Percentiles rank a stretch among this genome's conserved stretches.
phyloP scores from a whole-genome alignment of 1,140 invertebrate genomes.

The Calliopsis andreniformis region DNA sequence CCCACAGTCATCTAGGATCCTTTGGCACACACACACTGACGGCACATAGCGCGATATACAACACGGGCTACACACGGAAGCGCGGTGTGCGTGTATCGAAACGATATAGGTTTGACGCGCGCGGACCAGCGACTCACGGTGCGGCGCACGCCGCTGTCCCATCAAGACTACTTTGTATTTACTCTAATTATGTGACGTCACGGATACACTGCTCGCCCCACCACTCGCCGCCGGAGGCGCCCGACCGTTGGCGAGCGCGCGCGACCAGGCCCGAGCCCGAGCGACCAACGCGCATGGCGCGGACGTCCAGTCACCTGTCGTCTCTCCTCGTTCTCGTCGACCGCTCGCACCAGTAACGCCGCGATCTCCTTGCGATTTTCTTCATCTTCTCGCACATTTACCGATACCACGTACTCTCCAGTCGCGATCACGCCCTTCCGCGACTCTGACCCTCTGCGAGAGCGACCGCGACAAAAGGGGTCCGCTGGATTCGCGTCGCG shows the following conservation, averaged over 20 bases:
- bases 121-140: slow-evolving; percentile 80
- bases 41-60: slow-evolving; percentile 70
- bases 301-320: slow-evolving; percentile 60
- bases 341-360: slow-evolving; percentile 9
- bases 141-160: slow-evolving; percentile 85
- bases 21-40: slow-evolving; percentile 70
- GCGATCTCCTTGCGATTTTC: slow-evolving; percentile 4
- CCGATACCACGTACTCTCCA: not conserved
- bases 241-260: slow-evolving; percentile 57
- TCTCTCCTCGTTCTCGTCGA: slow-evolving; percentile 43
- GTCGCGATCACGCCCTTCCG: too few species aligned
- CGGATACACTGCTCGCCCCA: slow-evolving; percentile 82
- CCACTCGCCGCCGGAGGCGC: slow-evolving; percentile 57
- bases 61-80: slow-evolving; percentile 57
- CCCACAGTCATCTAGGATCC: slow-evolving; percentile 78
- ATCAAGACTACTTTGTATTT: slow-evolving; percentile 89
- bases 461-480: too few species aligned
- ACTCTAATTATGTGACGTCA: slow-evolving; percentile 90
- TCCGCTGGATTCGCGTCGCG: not conserved
- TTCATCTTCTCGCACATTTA: not conserved
- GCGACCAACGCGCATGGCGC: slow-evolving; percentile 66
- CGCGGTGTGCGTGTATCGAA: slow-evolving; percentile 67
- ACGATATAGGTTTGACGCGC: slow-evolving; percentile 79
- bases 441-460: too few species aligned
- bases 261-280: slow-evolving; percentile 64